Conservation (phyloP, 1,140 invertebrate genomes). For the Teleopsis dalmanni region DNA sequence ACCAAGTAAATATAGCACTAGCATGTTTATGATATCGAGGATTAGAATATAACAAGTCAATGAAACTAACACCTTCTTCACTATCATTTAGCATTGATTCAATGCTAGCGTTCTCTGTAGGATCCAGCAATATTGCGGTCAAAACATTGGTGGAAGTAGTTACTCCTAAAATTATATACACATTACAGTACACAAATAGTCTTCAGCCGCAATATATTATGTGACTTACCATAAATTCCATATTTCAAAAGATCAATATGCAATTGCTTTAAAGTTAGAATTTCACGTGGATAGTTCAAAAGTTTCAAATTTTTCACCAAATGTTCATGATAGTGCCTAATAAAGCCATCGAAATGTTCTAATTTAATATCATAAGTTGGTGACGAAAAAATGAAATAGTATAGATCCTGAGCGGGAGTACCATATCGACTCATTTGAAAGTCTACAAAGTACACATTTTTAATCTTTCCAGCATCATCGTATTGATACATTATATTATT, state of each 20-base stretch:
- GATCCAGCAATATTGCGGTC: constrained; percentile 28
- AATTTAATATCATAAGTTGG: constrained; percentile 23
- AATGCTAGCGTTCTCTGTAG: constrained; percentile 23
- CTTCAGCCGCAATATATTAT: neutral
- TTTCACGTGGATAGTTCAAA: constrained; percentile 21
- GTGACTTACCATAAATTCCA: constrained; percentile 4
- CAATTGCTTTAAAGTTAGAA: constrained; percentile 24
- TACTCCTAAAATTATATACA: constrained; percentile 12
- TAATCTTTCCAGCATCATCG: constrained; percentile 39
- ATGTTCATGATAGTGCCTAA: constrained; percentile 28
- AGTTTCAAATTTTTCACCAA: constrained; percentile 23
- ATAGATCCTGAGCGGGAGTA: constrained; percentile 40
- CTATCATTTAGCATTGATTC: constrained; percentile 24
- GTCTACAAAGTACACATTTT: constrained; percentile 35
- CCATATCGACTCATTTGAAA: constrained; percentile 39
- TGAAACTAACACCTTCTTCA: constrained; percentile 20
- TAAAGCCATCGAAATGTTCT: constrained; percentile 28
- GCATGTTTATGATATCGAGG: constrained; percentile 25
- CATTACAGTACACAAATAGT: neutral
- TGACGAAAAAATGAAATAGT: constrained; percentile 29
- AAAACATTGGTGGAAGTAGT: constrained; percentile 21
- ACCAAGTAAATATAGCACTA: constrained; percentile 23
- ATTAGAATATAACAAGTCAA: constrained; percentile 23
- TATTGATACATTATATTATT: constrained; percentile 56
- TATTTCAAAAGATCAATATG: constrained; percentile 23